A percentile compares a stretch with the other conserved stretches of the same genome.
phyloP scores from a whole-genome alignment of 2,113 vertebrate species.

The Trochalopteron elliotii region DNA sequence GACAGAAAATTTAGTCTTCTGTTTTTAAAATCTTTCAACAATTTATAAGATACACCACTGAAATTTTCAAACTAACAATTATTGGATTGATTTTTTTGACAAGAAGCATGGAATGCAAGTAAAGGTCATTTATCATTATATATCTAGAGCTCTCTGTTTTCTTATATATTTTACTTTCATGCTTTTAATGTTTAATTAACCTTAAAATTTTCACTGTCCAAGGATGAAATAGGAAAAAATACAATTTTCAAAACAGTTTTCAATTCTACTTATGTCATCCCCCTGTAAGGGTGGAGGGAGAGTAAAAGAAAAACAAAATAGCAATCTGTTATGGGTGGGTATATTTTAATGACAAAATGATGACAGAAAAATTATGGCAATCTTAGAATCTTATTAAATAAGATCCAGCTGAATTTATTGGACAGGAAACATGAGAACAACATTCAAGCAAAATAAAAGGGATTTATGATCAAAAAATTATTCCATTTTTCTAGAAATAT shows the following conservation, averaged over 20 bases:
- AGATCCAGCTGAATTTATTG: background rate
- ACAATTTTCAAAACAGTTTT: rapidly evolving
- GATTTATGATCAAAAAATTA: background rate
- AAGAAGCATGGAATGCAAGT: background rate
- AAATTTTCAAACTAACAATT: background rate
- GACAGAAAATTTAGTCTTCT: background rate
- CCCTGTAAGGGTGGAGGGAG: background rate
- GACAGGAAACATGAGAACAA: background rate
- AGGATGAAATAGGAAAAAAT: background rate
- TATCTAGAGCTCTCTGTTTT: background rate
- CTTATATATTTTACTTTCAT: background rate
- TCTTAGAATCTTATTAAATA: background rate
- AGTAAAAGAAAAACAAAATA: background rate
- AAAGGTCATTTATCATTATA: background rate
- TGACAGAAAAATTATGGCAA: background rate
- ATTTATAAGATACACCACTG: background rate
- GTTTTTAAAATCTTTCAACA: background rate
- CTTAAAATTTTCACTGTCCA: background rate
- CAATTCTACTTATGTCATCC: background rate
- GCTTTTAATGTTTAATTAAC: background rate
- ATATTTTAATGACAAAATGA: background rate
- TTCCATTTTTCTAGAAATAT: background rate
- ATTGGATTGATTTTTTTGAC: background rate
- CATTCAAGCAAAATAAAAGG: background rate
- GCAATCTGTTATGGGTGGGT: background rate